Percentiles rank a stretch among this genome's conserved stretches.
Evolutionary conservation across 2,888 invertebrate species (phyloP).

Genomic region (Euplexia lucipara): DNA sequence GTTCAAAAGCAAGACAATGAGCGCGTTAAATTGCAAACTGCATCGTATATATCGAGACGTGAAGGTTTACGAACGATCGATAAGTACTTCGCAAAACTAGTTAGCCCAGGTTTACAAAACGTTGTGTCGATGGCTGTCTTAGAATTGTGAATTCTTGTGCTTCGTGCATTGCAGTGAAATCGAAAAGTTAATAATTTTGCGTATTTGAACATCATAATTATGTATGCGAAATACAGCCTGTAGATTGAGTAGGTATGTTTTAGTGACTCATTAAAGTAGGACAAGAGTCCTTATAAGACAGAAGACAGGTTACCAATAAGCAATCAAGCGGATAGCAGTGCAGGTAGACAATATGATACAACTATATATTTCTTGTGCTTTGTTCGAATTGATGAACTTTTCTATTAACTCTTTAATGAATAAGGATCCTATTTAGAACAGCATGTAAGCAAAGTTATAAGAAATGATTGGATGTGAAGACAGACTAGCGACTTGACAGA

Average conservation of each 20-base stretch:
- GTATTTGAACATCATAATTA: constrained; percentile 7
- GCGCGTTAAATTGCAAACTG: constrained; percentile 76
- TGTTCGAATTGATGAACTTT: not conserved
- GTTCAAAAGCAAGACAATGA: constrained; percentile 70
- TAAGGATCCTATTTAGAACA: constrained; percentile 10
- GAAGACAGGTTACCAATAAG: constrained; percentile 29
- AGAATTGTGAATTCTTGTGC: constrained; percentile 9
- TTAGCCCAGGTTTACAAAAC: constrained; percentile 68
- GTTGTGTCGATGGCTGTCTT: constrained; percentile 39
- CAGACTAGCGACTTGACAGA: constrained; percentile 69
- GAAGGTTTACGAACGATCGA: constrained; percentile 66
- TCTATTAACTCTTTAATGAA: not conserved
- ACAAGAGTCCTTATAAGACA: constrained; percentile 33
- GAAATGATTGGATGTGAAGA: constrained; percentile 21
- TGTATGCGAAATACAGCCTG: constrained; percentile 8
- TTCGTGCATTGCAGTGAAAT: constrained; percentile 7
- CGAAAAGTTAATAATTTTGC: not conserved
- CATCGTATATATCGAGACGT: constrained; percentile 63
- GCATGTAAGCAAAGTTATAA: constrained; percentile 7
- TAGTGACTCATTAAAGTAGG: constrained; percentile 43
- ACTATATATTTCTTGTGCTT: not conserved
- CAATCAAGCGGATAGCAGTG: constrained; percentile 18
- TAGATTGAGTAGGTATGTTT: constrained; percentile 27
- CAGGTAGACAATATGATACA: not conserved
- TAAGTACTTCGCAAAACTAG: constrained; percentile 73